Evolutionary conservation across 2,113 vertebrate species (phyloP), one percentile per base, ranked within the genome.

Genomic region (Chloebia gouldiae): DNA sequence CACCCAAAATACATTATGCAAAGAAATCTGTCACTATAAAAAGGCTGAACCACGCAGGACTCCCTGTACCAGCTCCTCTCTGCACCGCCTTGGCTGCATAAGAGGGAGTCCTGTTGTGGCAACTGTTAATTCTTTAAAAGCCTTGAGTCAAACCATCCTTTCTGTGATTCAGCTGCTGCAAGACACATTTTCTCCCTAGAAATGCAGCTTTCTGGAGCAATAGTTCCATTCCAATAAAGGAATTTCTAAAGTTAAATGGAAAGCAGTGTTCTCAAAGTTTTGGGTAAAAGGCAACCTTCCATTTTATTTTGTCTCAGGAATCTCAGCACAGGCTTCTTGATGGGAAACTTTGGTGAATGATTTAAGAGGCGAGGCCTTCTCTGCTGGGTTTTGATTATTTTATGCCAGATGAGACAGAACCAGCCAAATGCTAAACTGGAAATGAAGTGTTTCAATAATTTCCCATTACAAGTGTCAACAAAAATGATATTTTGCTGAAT

Each of bases 371-470:
- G 45, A 86, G 21, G 28, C 39, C 35, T 93, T 70, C 42, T 93
- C 76, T 70, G 54, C 30, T 86, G 72, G 82, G 40, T 50, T 92
- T 92, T 92, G 68, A 88, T 95, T 90, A 80, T 63, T 90, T 93
- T 79, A 63, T 1, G 7, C 30, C 59, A 81, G 92, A 86, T 81
- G 76, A 94, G 86, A 94, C 56, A 93, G 90, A 93, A 66, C 72
- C 54, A 66, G 92, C 90, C 90, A 92, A 90, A 94, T 42, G 88
- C 40, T 94, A 39, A 93, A 64, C 70, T 86, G 79, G 92, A 96
- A 96, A 86, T 91, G 75, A 93, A 92, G 80, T 88, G 82, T 96
- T 95, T 93, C 82, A 92, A 94, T 95, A 90, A 96, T 90, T 96
- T 93, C 76, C 72, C 88, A 88, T 96, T 78, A 78, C 45, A 73